Conservation (phyloP, 2,113 vertebrate species). For the Pampusana beccarii region DNA sequence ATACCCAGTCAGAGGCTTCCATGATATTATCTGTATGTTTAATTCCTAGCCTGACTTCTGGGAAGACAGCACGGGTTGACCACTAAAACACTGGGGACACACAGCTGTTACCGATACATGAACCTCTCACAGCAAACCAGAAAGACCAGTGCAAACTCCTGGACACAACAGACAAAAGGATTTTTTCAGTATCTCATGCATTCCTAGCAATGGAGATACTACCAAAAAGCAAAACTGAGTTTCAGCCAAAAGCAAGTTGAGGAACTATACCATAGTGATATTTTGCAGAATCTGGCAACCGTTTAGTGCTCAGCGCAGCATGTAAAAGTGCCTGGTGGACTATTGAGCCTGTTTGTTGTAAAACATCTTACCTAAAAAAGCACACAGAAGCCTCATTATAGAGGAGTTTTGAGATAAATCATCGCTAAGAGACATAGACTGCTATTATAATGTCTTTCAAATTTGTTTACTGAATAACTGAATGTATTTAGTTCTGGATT, state of each 20-base stretch:
- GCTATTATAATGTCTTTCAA: slow-evolving; percentile 44
- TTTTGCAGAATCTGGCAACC: background rate
- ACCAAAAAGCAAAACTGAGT: background rate
- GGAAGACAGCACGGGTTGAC: background rate
- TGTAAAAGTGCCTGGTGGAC: background rate
- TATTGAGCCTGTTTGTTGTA: background rate
- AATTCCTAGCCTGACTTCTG: background rate
- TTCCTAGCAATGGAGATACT: background rate
- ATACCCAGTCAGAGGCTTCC: background rate
- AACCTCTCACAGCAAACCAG: background rate
- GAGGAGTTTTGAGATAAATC: background rate
- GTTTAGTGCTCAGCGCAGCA: background rate
- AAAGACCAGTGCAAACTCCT: background rate
- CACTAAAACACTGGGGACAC: background rate
- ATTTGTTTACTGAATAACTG: slow-evolving; percentile 59
- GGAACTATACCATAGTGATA: background rate
- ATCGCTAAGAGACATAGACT: background rate
- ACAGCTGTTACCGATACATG: fast-evolving
- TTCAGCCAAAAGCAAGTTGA: background rate
- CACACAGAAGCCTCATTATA: background rate
- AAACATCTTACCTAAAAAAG: background rate
- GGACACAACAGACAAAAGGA: background rate
- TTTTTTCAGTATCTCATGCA: background rate
- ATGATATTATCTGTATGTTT: background rate
- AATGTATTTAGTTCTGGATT: slow-evolving; percentile 48